Conservation (phyloP, 2,113 vertebrate species). For the Condylura cristata region DNA sequence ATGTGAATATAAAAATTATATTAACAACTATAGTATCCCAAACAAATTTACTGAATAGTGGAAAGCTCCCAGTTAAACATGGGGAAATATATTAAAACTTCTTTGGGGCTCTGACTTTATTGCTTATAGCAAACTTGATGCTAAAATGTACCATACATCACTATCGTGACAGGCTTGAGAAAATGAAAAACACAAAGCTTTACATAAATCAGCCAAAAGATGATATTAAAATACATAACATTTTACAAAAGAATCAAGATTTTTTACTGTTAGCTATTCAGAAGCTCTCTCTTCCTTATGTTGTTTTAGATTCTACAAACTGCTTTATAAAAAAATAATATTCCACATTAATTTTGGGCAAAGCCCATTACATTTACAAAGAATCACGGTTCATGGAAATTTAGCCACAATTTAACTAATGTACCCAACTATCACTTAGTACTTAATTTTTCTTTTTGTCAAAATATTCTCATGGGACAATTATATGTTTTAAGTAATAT, state of each 20-base stretch:
- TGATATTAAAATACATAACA: slow-evolving; percentile 85
- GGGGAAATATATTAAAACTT: slow-evolving; percentile 84
- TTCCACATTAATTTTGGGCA: slow-evolving; percentile 79
- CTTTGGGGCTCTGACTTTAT: slow-evolving; percentile 80
- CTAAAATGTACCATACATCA: slow-evolving; percentile 83
- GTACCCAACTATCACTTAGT: slow-evolving; percentile 8
- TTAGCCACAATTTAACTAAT: slow-evolving; percentile 70
- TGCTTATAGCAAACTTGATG: slow-evolving; percentile 82
- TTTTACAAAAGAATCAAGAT: slow-evolving; percentile 84
- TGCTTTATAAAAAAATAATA: slow-evolving; percentile 74
- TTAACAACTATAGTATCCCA: slow-evolving; percentile 72
- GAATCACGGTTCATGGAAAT: slow-evolving; percentile 61
- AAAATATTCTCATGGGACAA: slow-evolving; percentile 47
- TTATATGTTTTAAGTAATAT: slow-evolving; percentile 68
- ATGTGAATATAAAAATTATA: slow-evolving; percentile 70
- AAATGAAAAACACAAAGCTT: slow-evolving; percentile 88
- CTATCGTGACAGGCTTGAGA: slow-evolving; percentile 81
- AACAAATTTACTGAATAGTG: slow-evolving; percentile 81
- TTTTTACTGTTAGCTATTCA: slow-evolving; percentile 82
- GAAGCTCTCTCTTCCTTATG: slow-evolving; percentile 76
- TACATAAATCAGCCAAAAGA: slow-evolving; percentile 86
- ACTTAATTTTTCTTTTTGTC: slow-evolving; percentile 61
- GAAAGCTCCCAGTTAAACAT: slow-evolving; percentile 75
- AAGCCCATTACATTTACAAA: slow-evolving; percentile 67
- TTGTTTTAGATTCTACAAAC: slow-evolving; percentile 81